Evolutionary conservation across 2,797 vertebrate species (phyloP).

Genomic region (Melanotaenia boesemani): DNA sequence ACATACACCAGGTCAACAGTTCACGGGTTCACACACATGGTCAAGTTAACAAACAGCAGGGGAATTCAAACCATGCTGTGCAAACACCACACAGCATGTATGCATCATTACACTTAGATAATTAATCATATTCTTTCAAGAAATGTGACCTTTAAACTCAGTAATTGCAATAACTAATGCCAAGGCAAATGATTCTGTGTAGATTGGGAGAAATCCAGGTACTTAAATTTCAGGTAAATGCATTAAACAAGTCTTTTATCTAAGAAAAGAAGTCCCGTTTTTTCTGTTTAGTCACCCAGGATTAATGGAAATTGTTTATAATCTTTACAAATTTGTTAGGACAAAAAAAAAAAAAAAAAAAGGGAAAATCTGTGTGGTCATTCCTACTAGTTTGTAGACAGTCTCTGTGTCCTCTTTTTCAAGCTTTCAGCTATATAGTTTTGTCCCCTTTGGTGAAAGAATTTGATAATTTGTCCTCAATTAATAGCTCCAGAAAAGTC

Average conservation of each 20-base stretch:
- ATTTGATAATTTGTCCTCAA: slow-evolving; percentile 7
- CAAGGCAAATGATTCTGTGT: not conserved
- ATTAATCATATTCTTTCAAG: slow-evolving; percentile 5
- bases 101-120: slow-evolving; percentile 1
- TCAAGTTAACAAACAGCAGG: slow-evolving; percentile 55
- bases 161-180: not conserved
- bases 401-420: too few species aligned
- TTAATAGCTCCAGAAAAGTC: not conserved
- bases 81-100: slow-evolving; percentile 10
- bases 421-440: too few species aligned
- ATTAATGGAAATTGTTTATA: too few species aligned
- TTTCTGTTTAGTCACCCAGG: too few species aligned
- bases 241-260: too few species aligned
- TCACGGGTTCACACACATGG: slow-evolving; percentile 55
- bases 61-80: slow-evolving; percentile 21
- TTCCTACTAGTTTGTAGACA: too few species aligned
- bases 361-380: too few species aligned
- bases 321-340: too few species aligned
- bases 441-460: too few species aligned
- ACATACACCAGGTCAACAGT: slow-evolving; percentile 30
- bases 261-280: too few species aligned
- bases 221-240: not conserved
- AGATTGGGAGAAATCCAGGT: not conserved
- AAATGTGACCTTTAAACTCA: not conserved
- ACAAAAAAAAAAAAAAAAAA: too few species aligned